Evolutionary conservation across 2,113 vertebrate genomes (phyloP), one percentile per base, ranked within the genome.

Genomic region (Hemiscyllium ocellatum): DNA sequence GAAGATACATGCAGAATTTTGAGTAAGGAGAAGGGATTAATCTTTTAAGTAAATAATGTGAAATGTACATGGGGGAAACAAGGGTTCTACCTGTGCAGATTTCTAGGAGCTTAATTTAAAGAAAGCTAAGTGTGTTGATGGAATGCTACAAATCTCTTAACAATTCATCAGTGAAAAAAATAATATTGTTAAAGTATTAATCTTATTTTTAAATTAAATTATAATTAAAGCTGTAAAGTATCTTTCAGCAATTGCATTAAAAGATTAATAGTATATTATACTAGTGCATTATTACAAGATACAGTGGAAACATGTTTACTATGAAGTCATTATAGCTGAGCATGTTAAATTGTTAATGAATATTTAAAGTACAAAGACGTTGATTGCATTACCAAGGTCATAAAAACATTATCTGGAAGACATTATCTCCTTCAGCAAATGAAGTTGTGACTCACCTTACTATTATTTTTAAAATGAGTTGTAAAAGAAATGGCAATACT

Each of bases 381-480:
- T 93, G n/a, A 66, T 93, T 93, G 89, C 61, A 93, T 93, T 93
- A 65, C n/a, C 61, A 66, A 93, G 89, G 89, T 93, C 33, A 17
- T 37, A 37, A 61, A 47, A 37, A 56, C 52, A 90, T 61, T 93
- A 37, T 66, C 61, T 93, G 89, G 56, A 93, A 93, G 33, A 17
- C 61, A 66, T 37, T 93, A 37, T 65, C 33, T 66, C 8, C 89
- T 37, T 8, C 61, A 17, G 29, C 13, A 24, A 90, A 61, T 33
- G n/a, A 68, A n/a, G 33, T 65, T 66, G 66, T 22, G 22, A 93
- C 66, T 93, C 20, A 22, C 61, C 61, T 37, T 65, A n/a, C 89
- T 37, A 37, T 68, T 93, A n/a, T 93, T 83, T 47, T 42, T 83
- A 19, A 83, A 83, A 22, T 83, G 42, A 83, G 80, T 37, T 66